phyloP scores from a whole-genome alignment of 2,797 vertebrate genomes.

The Danio aesculapii region DNA sequence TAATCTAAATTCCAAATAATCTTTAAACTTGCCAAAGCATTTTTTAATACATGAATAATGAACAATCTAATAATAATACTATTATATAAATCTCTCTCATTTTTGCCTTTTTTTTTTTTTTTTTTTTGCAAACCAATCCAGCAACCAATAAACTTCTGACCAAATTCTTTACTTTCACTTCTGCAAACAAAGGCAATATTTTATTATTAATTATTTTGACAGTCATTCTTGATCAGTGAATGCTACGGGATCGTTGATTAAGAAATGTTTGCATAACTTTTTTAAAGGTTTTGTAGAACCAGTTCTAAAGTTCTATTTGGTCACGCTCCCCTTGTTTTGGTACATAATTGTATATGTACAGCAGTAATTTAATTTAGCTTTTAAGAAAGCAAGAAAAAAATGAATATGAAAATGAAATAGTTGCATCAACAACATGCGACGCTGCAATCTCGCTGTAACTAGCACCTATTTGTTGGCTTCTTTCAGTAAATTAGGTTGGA shows the following conservation, averaged over 20 bases:
- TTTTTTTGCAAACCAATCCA: background rate
- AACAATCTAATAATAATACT: too few species aligned
- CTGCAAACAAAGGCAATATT: slow-evolving; percentile 35
- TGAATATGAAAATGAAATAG: background rate
- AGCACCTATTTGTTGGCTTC: background rate
- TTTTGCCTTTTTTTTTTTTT: background rate
- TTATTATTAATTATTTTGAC: background rate
- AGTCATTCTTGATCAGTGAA: slow-evolving; percentile 14
- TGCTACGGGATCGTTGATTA: background rate
- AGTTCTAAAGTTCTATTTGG: background rate
- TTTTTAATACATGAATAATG: too few species aligned
- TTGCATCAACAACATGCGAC: background rate
- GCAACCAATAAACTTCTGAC: background rate
- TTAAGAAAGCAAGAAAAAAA: background rate
- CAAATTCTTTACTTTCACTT: background rate
- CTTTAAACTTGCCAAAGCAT: too few species aligned
- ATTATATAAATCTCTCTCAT: too few species aligned
- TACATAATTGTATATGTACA: background rate
- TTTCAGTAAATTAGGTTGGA: background rate
- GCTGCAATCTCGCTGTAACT: background rate
- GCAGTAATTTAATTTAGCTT: background rate
- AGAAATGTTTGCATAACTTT: background rate
- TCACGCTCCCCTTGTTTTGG: background rate
- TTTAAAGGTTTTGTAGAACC: too few species aligned
- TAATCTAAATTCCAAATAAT: too few species aligned